A percentile compares a stretch with the other conserved stretches of the same genome.
Conservation (phyloP, 2,797 vertebrate genomes). For the Phalanger gymnotis region DNA sequence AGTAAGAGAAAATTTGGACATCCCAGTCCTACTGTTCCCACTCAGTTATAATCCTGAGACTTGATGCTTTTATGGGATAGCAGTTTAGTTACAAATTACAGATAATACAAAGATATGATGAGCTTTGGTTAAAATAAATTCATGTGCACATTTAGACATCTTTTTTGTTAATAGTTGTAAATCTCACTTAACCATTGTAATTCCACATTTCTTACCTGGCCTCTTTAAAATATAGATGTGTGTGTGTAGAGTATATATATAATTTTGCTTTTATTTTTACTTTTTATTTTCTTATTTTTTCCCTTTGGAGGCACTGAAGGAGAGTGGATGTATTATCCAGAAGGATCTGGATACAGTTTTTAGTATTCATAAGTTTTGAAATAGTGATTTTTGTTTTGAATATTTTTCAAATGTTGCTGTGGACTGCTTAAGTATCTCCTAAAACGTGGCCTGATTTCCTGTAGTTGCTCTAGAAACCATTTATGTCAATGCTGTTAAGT, state of each 20-base stretch:
- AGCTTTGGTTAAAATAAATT: neutral
- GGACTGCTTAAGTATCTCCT: neutral
- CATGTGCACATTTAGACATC: neutral
- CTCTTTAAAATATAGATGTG: neutral
- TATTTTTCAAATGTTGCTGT: conserved; percentile 13
- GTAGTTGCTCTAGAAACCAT: neutral
- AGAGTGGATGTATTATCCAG: neutral
- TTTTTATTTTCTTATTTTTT: neutral
- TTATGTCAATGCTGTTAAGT: neutral
- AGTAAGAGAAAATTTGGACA: neutral
- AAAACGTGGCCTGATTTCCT: neutral
- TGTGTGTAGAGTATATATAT: neutral
- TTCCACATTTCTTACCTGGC: neutral
- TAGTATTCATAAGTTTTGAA: neutral
- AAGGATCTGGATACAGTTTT: neutral
- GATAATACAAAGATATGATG: neutral
- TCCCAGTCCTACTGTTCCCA: neutral
- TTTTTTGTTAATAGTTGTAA: neutral
- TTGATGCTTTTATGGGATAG: neutral
- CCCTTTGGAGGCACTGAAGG: neutral
- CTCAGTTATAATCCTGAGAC: neutral
- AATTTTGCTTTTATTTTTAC: neutral
- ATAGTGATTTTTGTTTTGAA: conserved; percentile 23
- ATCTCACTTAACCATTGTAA: neutral
- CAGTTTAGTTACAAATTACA: neutral